A percentile compares a stretch with the other conserved stretches of the same genome.
Conservation (phyloP, 2,888 invertebrate genomes). For the Perithous albicinctus region DNA sequence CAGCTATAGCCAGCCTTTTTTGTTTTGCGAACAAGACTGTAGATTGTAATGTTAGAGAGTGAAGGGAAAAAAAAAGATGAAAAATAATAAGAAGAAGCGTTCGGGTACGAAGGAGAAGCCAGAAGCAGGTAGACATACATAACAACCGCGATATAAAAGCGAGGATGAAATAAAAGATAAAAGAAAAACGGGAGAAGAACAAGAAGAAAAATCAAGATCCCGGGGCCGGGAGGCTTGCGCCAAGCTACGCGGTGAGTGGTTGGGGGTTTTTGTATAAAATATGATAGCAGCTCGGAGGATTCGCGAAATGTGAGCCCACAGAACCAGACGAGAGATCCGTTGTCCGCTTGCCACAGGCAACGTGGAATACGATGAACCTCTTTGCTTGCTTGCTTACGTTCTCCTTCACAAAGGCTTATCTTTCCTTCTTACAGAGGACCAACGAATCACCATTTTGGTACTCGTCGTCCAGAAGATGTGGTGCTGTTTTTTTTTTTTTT, state of each 20-base stretch:
- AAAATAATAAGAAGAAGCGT: conserved; percentile 22
- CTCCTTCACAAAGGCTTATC: conserved; percentile 81
- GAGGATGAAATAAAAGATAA: conserved; percentile 57
- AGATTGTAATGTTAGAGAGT: conserved; percentile 21
- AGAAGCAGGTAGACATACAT: conserved; percentile 45
- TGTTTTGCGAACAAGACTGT: conserved; percentile 40
- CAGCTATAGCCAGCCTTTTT: conserved; percentile 49
- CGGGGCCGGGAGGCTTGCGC: conserved; percentile 16
- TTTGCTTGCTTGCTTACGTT: conserved; percentile 32
- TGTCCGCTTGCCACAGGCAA: conserved; percentile 69
- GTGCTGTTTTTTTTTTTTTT: conserved; percentile 55
- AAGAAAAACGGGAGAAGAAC: conserved; percentile 61
- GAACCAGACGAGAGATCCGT: conserved; percentile 76
- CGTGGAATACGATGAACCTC: conserved; percentile 33
- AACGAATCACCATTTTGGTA: conserved; percentile 77
- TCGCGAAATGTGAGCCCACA: conserved; percentile 84
- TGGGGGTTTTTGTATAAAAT: conserved; percentile 77
- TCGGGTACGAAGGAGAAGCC: conserved; percentile 45
- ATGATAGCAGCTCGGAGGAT: conserved; percentile 80
- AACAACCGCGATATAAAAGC: conserved; percentile 33
- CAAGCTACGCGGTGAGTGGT: conserved; percentile 31
- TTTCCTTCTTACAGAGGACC: conserved; percentile 73
- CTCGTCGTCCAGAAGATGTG: conserved; percentile 63
- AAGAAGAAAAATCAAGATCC: conserved; percentile 71
- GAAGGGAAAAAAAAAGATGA: neutral